Conservation (phyloP, 2,888 invertebrate species). For the Drosophila pseudotakahashii region DNA sequence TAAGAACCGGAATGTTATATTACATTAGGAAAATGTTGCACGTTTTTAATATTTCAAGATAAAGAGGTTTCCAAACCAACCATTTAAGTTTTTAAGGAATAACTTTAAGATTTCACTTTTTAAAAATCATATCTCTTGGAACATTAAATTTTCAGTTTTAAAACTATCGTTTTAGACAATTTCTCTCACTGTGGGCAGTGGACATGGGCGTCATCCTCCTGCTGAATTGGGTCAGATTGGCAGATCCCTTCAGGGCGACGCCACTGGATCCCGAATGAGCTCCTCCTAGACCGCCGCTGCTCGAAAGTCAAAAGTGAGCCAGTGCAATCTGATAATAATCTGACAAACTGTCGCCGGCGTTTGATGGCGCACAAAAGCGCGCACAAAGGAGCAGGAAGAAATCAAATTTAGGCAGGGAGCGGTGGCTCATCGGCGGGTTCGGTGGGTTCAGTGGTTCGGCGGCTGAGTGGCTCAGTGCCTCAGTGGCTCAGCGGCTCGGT, state of each 20-base stretch:
- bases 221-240: slow-evolving; percentile 61
- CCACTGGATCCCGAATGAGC: slow-evolving; percentile 16
- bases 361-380: slow-evolving; percentile 74
- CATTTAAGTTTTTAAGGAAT: too few relatives aligned
- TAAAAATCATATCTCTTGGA: too few relatives aligned
- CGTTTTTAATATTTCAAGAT: too few relatives aligned
- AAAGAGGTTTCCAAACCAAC: too few relatives aligned
- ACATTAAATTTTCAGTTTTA: too few relatives aligned
- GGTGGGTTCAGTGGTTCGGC: slow-evolving; percentile 1
- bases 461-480: background rate
- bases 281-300: slow-evolving; percentile 62
- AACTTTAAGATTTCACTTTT: too few relatives aligned
- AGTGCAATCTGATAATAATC: slow-evolving; percentile 82
- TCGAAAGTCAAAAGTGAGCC: slow-evolving; percentile 79
- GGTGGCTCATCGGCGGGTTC: slow-evolving; percentile 13
- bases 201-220: slow-evolving; percentile 63
- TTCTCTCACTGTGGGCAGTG: background rate
- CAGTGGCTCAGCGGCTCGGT: background rate
- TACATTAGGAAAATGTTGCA: too few relatives aligned
- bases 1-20: too few relatives aligned
- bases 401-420: slow-evolving; percentile 70
- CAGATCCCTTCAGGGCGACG: slow-evolving; percentile 33
- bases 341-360: slow-evolving; percentile 82
- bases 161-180: background rate
- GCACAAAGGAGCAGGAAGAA: slow-evolving; percentile 77